A percentile compares a stretch with the other conserved stretches of the same genome.
phyloP scores from a whole-genome alignment of 92 coral and sea anemone species.

The Palythoa grandis region DNA sequence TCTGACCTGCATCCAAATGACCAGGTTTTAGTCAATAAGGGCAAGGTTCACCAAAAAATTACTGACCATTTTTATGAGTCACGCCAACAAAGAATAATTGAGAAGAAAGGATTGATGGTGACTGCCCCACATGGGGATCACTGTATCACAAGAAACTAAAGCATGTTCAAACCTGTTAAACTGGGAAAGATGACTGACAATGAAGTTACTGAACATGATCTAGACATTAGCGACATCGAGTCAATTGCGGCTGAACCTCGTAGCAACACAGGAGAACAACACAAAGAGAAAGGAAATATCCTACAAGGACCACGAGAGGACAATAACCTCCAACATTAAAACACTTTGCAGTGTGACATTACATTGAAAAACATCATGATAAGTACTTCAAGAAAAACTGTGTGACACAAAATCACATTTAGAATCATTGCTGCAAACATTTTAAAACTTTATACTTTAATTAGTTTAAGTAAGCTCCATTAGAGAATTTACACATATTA shows the following conservation, averaged over 20 bases:
- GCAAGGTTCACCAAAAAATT: background rate
- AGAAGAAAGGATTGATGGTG: background rate
- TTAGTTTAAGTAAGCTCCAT: background rate
- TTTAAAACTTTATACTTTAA: background rate
- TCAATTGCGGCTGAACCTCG: background rate
- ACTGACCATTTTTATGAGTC: background rate
- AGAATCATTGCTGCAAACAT: background rate
- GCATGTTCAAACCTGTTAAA: background rate
- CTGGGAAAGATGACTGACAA: background rate
- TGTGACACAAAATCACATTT: background rate
- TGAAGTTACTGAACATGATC: background rate
- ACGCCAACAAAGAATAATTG: background rate
- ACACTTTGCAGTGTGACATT: background rate
- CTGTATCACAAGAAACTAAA: background rate
- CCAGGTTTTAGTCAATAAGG: background rate
- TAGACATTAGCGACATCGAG: background rate
- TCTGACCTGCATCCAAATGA: no score
- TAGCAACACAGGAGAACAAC: background rate
- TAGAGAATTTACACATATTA: no score
- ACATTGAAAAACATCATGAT: background rate
- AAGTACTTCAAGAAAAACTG: background rate
- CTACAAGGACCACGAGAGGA: background rate
- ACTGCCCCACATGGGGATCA: background rate
- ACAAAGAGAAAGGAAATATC: background rate
- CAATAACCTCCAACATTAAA: background rate